Percentiles rank a stretch among this genome's conserved stretches.
These are phyloP conservation scores for Ptychodera flava DNA, from an alignment of 35 echinoderm and acorn worm genomes.

Conservation along the genomic window DNA sequence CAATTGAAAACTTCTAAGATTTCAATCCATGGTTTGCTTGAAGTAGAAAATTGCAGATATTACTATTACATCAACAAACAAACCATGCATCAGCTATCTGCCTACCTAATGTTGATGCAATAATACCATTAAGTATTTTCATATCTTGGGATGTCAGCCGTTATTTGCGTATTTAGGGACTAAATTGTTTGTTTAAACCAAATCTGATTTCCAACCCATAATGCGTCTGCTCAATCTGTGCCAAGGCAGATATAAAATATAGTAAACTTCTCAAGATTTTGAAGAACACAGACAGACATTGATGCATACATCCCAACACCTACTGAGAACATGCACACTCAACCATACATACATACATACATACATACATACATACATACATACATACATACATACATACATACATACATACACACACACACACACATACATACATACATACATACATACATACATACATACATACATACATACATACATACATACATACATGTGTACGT, in stretches of 20 bases:
- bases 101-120: too few relatives aligned
- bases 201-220: not conserved
- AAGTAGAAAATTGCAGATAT: too few relatives aligned
- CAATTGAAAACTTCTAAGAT: too few relatives aligned
- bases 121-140: too few relatives aligned
- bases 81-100: too few relatives aligned
- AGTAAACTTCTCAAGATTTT: too few relatives aligned
- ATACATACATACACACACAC: not conserved
- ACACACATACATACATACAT: not conserved
- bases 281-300: not conserved
- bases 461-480: not conserved
- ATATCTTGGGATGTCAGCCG: too few relatives aligned
- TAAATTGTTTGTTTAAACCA: not conserved
- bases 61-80: too few relatives aligned
- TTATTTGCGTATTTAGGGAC: not conserved
- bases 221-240: not conserved
- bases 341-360: not conserved
- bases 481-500: not conserved
- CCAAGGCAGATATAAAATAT: too few relatives aligned
- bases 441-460: not conserved
- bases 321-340: not conserved
- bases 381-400: not conserved
- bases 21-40: too few relatives aligned
- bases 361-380: not conserved
- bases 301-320: not conserved